These are phyloP conservation scores for Hystrix cristata DNA, from an alignment of 2,113 vertebrate genomes.

Conservation along the genomic window DNA sequence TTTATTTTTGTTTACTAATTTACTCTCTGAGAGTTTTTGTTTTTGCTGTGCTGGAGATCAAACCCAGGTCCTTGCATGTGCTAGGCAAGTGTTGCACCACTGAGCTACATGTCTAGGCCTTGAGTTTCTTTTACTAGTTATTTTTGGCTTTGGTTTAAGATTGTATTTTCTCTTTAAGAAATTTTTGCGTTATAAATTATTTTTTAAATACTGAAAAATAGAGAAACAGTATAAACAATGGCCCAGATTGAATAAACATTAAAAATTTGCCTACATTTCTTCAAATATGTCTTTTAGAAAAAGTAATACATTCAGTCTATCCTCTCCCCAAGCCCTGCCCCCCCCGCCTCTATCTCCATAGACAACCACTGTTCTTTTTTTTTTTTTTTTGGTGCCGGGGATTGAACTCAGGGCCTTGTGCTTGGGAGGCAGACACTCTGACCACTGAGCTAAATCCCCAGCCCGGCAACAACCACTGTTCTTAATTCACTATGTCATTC, in stretches of 20 bases:
- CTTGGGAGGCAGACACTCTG: no score
- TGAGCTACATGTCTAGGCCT: not conserved
- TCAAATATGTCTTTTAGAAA: not conserved
- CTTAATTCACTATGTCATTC: not conserved
- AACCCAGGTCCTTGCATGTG: not conserved
- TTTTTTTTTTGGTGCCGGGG: no score
- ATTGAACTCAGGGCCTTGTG: no score
- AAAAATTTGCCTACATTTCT: not conserved
- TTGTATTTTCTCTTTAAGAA: not conserved
- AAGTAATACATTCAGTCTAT: not conserved
- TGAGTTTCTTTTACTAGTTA: constrained; percentile 11
- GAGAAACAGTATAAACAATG: not conserved
- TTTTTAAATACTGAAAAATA: not conserved
- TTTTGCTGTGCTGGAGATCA: not conserved
- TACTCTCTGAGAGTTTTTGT: not conserved
- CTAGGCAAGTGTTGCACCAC: not conserved
- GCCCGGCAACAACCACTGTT: not conserved
- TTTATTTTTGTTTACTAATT: not conserved
- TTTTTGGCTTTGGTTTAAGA: constrained; percentile 25
- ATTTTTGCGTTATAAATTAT: not conserved
- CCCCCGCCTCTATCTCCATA: not conserved
- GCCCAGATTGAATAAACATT: not conserved
- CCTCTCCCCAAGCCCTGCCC: not conserved
- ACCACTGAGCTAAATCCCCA: no score
- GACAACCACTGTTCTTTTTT: not conserved